Evolutionary conservation across 1,140 invertebrate genomes (phyloP).

Genomic region (Formica selysi): DNA sequence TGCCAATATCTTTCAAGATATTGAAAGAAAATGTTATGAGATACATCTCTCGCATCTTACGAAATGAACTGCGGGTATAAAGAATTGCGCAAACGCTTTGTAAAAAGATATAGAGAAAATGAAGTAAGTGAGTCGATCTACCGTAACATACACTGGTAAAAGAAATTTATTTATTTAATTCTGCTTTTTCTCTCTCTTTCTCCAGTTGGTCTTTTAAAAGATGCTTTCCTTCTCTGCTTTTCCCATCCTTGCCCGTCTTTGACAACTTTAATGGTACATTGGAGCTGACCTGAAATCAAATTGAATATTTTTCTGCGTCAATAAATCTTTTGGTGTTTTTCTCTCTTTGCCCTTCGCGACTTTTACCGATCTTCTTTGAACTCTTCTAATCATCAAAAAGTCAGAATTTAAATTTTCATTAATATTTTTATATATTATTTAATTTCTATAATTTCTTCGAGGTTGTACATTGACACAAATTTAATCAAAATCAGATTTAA

Average conservation of each 20-base stretch:
- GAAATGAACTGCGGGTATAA: not conserved
- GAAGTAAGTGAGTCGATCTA: slow-evolving; percentile 36
- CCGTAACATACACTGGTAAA: slow-evolving; percentile 21
- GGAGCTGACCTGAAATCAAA: slow-evolving; percentile 59
- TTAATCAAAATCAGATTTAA: slow-evolving; percentile 1
- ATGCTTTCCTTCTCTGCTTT: slow-evolving; percentile 32
- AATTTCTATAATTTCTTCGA: not conserved
- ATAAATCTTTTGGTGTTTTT: slow-evolving; percentile 57
- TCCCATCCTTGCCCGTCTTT: slow-evolving; percentile 31
- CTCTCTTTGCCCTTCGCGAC: not conserved
- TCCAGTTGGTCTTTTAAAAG: slow-evolving; percentile 10
- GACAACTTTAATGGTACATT: slow-evolving; percentile 39
- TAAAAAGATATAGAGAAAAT: slow-evolving; percentile 25
- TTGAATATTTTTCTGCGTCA: slow-evolving; percentile 59
- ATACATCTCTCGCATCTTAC: not conserved
- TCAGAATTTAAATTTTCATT: not conserved
- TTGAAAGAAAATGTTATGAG: slow-evolving; percentile 29
- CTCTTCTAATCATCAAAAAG: not conserved
- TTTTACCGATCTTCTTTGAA: slow-evolving; percentile 34
- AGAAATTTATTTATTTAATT: slow-evolving; percentile 61
- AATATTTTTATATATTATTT: slow-evolving; percentile 2
- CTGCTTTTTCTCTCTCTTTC: not conserved
- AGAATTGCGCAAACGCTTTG: too few relatives aligned
- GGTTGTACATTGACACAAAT: not conserved
- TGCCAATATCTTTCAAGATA: not conserved